Conservation (phyloP, 2,888 invertebrate genomes). For the Agrotis segetum region DNA sequence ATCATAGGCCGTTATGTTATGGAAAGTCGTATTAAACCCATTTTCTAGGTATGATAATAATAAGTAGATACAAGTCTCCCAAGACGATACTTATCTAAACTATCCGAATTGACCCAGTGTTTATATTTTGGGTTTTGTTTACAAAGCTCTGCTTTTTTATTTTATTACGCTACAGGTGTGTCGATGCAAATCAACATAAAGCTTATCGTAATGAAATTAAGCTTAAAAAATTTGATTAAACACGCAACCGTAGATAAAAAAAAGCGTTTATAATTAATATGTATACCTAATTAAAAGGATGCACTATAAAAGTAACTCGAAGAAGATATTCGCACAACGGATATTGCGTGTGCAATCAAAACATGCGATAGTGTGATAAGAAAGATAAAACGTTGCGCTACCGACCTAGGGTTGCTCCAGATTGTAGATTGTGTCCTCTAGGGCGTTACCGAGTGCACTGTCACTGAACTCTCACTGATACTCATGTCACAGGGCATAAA, state of each 20-base stretch:
- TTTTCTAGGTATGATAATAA: too few relatives aligned
- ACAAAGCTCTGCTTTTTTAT: too few relatives aligned
- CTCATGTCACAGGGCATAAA: conserved; percentile 76
- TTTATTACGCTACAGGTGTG: neutral
- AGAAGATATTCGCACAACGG: conserved; percentile 78
- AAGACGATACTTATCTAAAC: too few relatives aligned
- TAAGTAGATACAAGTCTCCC: too few relatives aligned
- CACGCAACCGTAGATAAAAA: conserved; percentile 3
- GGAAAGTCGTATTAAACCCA: conserved; percentile 2
- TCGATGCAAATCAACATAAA: conserved; percentile 14
- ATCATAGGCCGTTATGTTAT: neutral
- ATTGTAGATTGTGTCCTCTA: conserved; percentile 72
- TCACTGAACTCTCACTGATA: conserved; percentile 82
- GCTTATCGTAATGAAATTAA: conserved; percentile 12
- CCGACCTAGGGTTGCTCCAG: conserved; percentile 86
- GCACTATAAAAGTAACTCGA: conserved; percentile 44
- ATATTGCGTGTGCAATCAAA: conserved; percentile 81
- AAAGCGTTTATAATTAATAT: conserved; percentile 34
- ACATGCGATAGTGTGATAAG: conserved; percentile 80
- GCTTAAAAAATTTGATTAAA: conserved; percentile 14
- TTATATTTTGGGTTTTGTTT: too few relatives aligned
- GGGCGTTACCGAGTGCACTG: conserved; percentile 70
- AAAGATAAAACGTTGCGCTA: conserved; percentile 79
- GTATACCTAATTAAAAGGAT: conserved; percentile 31
- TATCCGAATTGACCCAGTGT: too few relatives aligned